phyloP scores from a whole-genome alignment of 2,113 vertebrate species.

The Anolis sagrei region DNA sequence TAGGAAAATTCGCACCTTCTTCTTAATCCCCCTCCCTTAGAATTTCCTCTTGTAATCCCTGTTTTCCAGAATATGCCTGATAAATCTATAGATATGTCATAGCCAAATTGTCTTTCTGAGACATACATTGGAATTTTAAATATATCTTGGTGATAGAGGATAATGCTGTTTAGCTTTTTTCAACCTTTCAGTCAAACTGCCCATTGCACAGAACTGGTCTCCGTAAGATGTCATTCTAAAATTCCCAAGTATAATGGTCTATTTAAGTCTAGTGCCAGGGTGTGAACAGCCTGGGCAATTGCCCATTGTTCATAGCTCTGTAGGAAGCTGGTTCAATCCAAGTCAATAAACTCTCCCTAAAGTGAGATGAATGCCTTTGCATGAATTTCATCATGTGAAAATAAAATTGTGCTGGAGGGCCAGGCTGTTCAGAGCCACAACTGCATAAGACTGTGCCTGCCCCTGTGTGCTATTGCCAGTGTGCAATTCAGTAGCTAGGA shows the following conservation, averaged over 20 bases:
- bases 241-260: not conserved
- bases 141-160: not conserved
- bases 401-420: not conserved
- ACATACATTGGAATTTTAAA: not conserved
- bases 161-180: constrained; percentile 15
- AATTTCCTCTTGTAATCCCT: constrained; percentile 42
- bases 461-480: not conserved
- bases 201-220: not conserved
- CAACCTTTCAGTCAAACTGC: constrained; percentile 14
- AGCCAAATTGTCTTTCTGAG: not conserved
- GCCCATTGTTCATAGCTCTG: not conserved
- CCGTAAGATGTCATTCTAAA: constrained; percentile 1
- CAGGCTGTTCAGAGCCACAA: not conserved
- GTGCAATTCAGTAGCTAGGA: not conserved
- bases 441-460: not conserved
- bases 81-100: not conserved
- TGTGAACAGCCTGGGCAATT: not conserved
- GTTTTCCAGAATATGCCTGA: constrained; percentile 6
- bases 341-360: not conserved
- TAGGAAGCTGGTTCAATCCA: not conserved
- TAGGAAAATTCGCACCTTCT: constrained; percentile 42
- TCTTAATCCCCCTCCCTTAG: constrained; percentile 30
- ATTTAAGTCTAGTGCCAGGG: not conserved
- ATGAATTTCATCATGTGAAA: not conserved
- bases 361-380: not conserved